Evolutionary conservation across 2,113 vertebrate species (phyloP), one percentile per base, ranked within the genome.

Genomic region (Cephalopholis sonnerati): DNA sequence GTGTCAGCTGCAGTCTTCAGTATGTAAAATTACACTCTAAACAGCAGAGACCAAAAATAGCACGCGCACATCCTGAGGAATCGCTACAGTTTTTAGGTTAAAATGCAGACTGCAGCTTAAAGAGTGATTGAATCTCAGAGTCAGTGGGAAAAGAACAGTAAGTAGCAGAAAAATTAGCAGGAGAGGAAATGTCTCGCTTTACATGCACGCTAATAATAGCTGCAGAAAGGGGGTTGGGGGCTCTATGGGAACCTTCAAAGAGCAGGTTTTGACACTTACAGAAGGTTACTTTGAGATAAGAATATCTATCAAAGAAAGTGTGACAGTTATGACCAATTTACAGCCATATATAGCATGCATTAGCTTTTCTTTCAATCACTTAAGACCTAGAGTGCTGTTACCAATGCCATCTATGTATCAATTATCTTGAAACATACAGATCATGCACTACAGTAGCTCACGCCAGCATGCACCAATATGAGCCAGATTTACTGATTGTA

Each of bases 361-460:
- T 81, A 82, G 77, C 54, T 77, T 83, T 65, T 68, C 41, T 85
- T 74, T 81, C 25, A 83, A 87, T 74, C 65, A 71, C 65, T 87
- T 44, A 27, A 66, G 70, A 65, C 67, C 17, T 82, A 32, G 77
- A 78, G 73, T 74, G 24, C 77, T 29, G 57, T 73, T 64, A 78
- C 63, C 54, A 58, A 25, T 53, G 50, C 64, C 39, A 66, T 17
- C 27, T 58, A 53, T 65, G 55, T 76, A 51, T 55, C 50, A 57
- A 50, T 76, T 69, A 58, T 54, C 66, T 22, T 65, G 20, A 54
- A 69, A 32, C 0, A 2, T 4, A 39, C 51, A 76, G n/a, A 73
- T 29, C 9, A 25, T 79, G 65, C 36, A 25, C 15, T 24, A 54
- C 22, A 65, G 18, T 22, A 29, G 48, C 32, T 69, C 55, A 62